Base-by-base conservation (phyloP, 2,797 vertebrate species). In the Phataginus tricuspis region DNA sequence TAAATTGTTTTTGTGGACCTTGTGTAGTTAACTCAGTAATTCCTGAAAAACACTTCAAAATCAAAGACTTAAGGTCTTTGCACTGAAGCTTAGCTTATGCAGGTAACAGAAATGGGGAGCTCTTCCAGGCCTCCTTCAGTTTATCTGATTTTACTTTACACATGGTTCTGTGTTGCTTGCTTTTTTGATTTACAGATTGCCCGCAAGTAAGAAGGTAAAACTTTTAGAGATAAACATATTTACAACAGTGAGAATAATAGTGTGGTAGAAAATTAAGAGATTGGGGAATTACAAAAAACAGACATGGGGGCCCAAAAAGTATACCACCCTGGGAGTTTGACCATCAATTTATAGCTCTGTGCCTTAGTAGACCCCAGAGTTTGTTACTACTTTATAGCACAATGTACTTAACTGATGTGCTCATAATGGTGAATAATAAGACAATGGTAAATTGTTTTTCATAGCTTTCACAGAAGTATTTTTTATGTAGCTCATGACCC, bases 371-470 rank as follows among this genome's bases (percentile, higher is more conserved):
- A 57, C 74, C 27, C 31, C 23, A 75, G 59, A 63, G 84, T 34
- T 18, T 18, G 34, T 86, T 89, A 74, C 61, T 91, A 0, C 92
- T 86, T 91, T 88, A 85, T 72, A 84, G 64, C n/a, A 90, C 27
- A 86, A 0, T 77, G 37, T 75, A 92, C 82, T 92, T 97, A 95
- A 78, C 95, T 97, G 88, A 80, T 86, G 31, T 53, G 29, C 37
- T 95, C 68, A 39, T 88, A 66, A 79, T 85, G 75, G 78, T 92
- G 63, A 92, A 57, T 85, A 39, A 49, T 45, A 93, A 95, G 34
- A 49, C 55, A 95, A 77, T 18, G 66, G 89, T 93, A 93, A 78
- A 91, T 92, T 93, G 45, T 66, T 97, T 97, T 97, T 95, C 69
- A 59, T 83, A 79, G 93, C 25, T 95, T 89, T 94, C n/a, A 90